Evolutionary conservation across 2,797 vertebrate genomes (phyloP), one percentile per base, ranked within the genome.

Genomic region (Acrossocheilus fasciatus): DNA sequence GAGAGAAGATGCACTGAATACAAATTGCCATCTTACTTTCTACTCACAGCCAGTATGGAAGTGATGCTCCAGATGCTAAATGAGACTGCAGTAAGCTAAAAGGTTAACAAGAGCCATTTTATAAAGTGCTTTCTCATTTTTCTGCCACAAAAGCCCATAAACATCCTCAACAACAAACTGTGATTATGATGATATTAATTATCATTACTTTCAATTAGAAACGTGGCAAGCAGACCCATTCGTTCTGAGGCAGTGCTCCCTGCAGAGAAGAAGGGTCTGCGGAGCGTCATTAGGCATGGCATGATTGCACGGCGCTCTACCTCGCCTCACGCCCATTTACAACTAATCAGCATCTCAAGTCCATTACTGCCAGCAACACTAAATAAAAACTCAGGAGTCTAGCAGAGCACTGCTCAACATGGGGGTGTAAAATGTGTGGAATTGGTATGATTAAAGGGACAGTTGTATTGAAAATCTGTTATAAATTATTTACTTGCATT

Each of bases 151-250:
- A 89, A 90, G 90, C 90, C 90, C 91, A 91, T 93, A 94, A 95
- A 94, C 94, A 95, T 72, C 81, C 64, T 92, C 91, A 91, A 93
- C 92, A 94, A 93, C 88, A 82, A 92, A 92, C 91, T 92, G 93
- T 93, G 93, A 95, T 96, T 94, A 94, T 89, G 90, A 94, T 94
- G 89, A 94, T 95, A 95, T 95, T 95, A 95, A 96, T 96, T 95
- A 95, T 95, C 94, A 95, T 95, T 95, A 94, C 93, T 94, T 94
- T 95, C 93, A 95, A 95, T 95, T 95, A 95, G 90, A 92, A 93
- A 92, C 0, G 91, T 91, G 91, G 92, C 92, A 90, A 92, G 89
- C 92, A 93, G 91, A 91, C 91, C 92, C 90, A 93, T 91, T 91
- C 87, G 92, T 95, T 94, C 92, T 90, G 91, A 93, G 92, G 93